A percentile compares a stretch with the other conserved stretches of the same genome.
These are phyloP conservation scores for Macroglossus sobrinus DNA, from an alignment of 2,113 vertebrate genomes.

Conservation along the genomic window DNA sequence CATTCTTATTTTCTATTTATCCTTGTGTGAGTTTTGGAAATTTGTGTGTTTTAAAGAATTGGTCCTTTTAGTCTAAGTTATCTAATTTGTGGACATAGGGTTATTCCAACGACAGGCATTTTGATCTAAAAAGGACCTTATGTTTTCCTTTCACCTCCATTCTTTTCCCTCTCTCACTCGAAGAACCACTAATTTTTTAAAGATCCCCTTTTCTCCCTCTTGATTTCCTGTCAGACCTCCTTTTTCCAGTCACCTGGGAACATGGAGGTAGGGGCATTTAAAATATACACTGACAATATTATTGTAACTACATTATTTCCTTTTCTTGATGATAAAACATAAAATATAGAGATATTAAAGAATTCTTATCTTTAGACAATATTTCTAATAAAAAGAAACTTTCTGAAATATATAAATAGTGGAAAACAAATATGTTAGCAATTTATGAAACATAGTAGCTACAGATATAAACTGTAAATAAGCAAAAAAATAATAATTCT, in stretches of 20 bases:
- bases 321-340: not conserved
- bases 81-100: not conserved
- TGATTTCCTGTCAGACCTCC: not conserved
- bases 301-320: not conserved
- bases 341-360: not conserved
- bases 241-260: not conserved
- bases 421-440: not conserved
- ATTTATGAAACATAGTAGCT: not conserved
- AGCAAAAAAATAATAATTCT: not conserved
- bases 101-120: not conserved
- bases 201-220: not conserved
- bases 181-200: not conserved
- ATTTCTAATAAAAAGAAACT: not conserved
- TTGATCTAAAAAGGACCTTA: not conserved
- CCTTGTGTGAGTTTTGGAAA: not conserved
- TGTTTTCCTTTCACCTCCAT: not conserved
- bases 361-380: not conserved
- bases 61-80: not conserved
- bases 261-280: not conserved
- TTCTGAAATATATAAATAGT: not conserved
- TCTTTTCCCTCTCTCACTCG: not conserved
- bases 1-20: not conserved
- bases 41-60: not conserved
- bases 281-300: not conserved
- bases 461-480: not conserved